Percentiles rank a stretch among this genome's conserved stretches.
These are phyloP conservation scores for Drosophila suzukii DNA, from an alignment of 1,140 invertebrate species.

Conservation along the genomic window DNA sequence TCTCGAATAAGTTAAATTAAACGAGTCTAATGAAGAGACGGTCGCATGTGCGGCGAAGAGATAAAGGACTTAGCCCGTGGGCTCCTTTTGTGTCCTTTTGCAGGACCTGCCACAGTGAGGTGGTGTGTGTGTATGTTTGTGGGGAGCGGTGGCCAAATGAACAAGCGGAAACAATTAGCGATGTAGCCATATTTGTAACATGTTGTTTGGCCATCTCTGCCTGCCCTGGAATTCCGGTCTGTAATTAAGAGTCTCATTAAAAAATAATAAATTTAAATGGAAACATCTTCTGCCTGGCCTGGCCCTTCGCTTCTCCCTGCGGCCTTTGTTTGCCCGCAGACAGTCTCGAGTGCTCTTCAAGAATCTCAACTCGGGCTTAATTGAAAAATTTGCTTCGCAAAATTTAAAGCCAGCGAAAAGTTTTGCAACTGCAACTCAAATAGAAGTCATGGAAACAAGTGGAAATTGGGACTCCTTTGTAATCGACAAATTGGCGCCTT, in stretches of 20 bases:
- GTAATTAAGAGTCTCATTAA: conserved; percentile 83
- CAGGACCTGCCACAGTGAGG: conserved; percentile 14
- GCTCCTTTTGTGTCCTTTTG: conserved; percentile 19
- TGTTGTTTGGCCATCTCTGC: conserved; percentile 47
- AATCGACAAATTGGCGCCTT: conserved; percentile 70
- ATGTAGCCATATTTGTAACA: conserved; percentile 78
- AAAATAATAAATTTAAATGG: conserved; percentile 83
- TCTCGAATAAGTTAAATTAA: conserved; percentile 68
- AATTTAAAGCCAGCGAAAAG: conserved; percentile 57
- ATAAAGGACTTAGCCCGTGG: conserved; percentile 50
- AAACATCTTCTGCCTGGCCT: conserved; percentile 58
- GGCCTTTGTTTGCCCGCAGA: conserved; percentile 27
- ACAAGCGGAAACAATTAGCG: conserved; percentile 82
- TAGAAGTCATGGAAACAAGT: conserved; percentile 6
- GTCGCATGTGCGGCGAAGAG: conserved; percentile 40
- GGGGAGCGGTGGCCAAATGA: conserved; percentile 59
- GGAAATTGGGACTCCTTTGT: conserved; percentile 29
- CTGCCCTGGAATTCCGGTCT: conserved; percentile 17
- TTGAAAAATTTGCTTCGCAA: conserved; percentile 31
- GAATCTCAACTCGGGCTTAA: conserved; percentile 24
- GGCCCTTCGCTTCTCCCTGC: conserved; percentile 4
- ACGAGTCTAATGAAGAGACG: conserved; percentile 66
- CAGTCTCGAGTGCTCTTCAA: conserved; percentile 67
- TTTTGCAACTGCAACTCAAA: conserved; percentile 26
- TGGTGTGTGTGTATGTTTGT: conserved; percentile 24